Base-by-base conservation (phyloP, 92 coral and sea anemone genomes). In the Epizoanthus ramosus region DNA sequence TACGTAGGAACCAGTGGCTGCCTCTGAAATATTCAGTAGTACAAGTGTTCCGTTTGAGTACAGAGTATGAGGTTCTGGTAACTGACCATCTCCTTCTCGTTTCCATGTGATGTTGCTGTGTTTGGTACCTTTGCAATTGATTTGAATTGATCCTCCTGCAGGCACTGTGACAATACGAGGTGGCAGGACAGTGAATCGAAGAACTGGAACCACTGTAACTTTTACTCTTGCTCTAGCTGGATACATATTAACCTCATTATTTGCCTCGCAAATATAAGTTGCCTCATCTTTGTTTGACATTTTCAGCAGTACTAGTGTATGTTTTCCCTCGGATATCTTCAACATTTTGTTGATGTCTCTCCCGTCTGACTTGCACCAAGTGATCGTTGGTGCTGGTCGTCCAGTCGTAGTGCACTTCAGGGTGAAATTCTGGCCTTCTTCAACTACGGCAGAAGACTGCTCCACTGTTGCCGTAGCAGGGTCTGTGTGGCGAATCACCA, bases 341-440 rank as follows among this genome's bases (percentile, higher is more conserved):
- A 9, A 43, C 50, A 9, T 43, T 43, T 43, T 43, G 8, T 10
- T 43, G 50, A 43, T 6, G 50, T 5, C 68, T 19, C 8, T 24
- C 28, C 68, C 68, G 10, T 7, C 23, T 63, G 19, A 19, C 10
- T 12, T 63, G 8, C 23, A 6, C 68, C 68, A 63, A 8, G 68
- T 63, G 68, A 63, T 24, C 28, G 8, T 19, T n/a, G 68, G 68
- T 19, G 23, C 23, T 63, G 68, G 68, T 16, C 7, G 22, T 24
- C 68, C 68, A 63, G 68, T 63, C 8, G 68, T 12, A 24, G 22
- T 63, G 68, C 68, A 63, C 22, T 12, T 63, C 68, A 19, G 28
- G 28, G 68, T 63, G 22, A 13, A n/a, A 24, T 63, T 63, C 68
- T 24, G 68, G 5, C 68, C 68, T 63, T 63, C 68, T 24, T 63